phyloP scores from a whole-genome alignment of 1,140 invertebrate genomes.

The Anoplolepis gracilipes region DNA sequence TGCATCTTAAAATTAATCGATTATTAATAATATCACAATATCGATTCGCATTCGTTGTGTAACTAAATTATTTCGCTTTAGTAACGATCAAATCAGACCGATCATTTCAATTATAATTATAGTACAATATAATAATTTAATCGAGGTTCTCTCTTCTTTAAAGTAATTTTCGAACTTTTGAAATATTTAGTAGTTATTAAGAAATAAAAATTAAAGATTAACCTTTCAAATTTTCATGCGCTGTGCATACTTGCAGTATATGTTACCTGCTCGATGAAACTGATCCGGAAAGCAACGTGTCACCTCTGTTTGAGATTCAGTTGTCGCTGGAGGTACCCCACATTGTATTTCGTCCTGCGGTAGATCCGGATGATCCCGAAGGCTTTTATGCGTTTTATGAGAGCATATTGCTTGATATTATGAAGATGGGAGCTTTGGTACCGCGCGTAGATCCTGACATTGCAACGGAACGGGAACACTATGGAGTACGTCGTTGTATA shows the following conservation, averaged over 20 bases:
- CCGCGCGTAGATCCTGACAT: constrained; percentile 86
- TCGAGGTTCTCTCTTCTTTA: background rate
- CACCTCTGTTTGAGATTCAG: constrained; percentile 88
- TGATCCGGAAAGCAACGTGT: constrained; percentile 77
- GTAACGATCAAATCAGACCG: no score
- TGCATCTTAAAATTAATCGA: background rate
- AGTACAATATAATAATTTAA: no score
- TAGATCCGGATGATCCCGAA: constrained; percentile 87
- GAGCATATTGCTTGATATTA: constrained; percentile 87
- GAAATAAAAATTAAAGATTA: background rate
- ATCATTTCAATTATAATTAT: no score
- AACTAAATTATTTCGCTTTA: no score
- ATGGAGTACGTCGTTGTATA: constrained; percentile 72
- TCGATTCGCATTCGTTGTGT: background rate
- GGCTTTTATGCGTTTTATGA: constrained; percentile 88
- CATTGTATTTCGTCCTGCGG: constrained; percentile 88
- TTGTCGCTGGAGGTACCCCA: constrained; percentile 88
- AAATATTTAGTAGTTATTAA: background rate
- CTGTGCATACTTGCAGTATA: constrained; percentile 77
- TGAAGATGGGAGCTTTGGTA: constrained; percentile 90
- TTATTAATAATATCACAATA: background rate
- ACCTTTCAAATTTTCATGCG: background rate
- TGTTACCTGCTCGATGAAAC: constrained; percentile 85
- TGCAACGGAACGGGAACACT: constrained; percentile 72
- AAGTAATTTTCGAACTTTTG: no score